phyloP scores from a whole-genome alignment of 2,888 invertebrate genomes.

The Catocala nupta region DNA sequence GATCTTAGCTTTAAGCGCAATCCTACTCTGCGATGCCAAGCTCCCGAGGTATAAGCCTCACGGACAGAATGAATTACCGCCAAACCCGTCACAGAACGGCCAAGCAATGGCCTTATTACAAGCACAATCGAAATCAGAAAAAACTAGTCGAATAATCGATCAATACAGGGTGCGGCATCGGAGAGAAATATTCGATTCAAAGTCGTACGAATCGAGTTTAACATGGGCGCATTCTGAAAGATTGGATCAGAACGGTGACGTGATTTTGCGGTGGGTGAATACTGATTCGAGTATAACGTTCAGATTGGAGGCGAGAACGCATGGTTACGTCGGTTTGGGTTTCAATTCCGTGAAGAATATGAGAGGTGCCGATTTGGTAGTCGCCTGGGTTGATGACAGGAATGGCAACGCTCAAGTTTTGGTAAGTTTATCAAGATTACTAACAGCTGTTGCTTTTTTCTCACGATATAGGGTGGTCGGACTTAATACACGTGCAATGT shows the following conservation, averaged over 20 bases:
- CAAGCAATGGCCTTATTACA: constrained; percentile 68
- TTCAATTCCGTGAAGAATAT: constrained; percentile 93
- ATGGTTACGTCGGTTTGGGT: constrained; percentile 95
- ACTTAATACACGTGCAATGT: constrained; percentile 26
- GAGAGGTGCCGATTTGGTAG: constrained; percentile 94
- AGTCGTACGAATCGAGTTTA: constrained; percentile 78
- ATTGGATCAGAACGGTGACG: constrained; percentile 85
- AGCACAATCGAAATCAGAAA: constrained; percentile 71
- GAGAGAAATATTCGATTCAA: constrained; percentile 80
- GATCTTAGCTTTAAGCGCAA: constrained; percentile 72
- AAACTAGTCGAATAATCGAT: constrained; percentile 76
- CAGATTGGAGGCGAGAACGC: constrained; percentile 93
- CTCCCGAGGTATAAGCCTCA: constrained; percentile 71
- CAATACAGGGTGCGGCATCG: constrained; percentile 74
- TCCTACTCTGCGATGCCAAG: constrained; percentile 80
- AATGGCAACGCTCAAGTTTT: constrained; percentile 91
- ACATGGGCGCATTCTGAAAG: constrained; percentile 88
- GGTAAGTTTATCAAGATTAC: constrained; percentile 86
- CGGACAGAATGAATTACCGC: constrained; percentile 70
- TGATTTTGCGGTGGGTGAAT: constrained; percentile 90
- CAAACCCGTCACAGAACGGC: constrained; percentile 68
- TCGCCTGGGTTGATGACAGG: constrained; percentile 95
- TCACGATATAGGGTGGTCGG: constrained; percentile 48
- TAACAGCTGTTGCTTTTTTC: constrained; percentile 62
- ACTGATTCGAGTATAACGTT: constrained; percentile 93